A percentile compares a stretch with the other conserved stretches of the same genome.
Conservation (phyloP, 2,113 vertebrate genomes). For the Sitta europaea region DNA sequence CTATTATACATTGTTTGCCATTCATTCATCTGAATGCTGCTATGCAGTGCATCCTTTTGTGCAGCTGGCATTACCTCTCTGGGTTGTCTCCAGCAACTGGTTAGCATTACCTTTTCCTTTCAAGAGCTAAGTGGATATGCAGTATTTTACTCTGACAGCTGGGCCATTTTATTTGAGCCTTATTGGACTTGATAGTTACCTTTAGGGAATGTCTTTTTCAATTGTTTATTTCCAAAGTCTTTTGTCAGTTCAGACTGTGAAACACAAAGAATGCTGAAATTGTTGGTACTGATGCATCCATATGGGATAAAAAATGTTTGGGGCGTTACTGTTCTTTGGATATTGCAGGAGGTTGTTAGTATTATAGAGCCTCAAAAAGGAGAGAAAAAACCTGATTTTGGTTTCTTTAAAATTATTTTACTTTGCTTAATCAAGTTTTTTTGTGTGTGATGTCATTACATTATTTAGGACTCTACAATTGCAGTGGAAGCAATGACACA, state of each 20-base stretch:
- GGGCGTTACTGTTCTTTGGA: not conserved
- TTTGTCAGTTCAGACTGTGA: conserved; percentile 64
- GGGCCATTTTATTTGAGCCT: conserved; percentile 73
- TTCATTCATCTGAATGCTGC: conserved; percentile 20
- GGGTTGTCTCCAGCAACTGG: conserved; percentile 68
- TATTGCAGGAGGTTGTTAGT: not conserved
- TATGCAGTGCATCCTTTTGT: conserved; percentile 50
- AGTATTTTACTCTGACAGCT: conserved; percentile 75
- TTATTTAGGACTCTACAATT: not conserved
- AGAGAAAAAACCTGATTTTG: not conserved
- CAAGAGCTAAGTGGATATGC: conserved; percentile 70
- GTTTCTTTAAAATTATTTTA: not conserved
- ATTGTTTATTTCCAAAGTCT: conserved; percentile 72
- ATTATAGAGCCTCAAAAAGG: not conserved
- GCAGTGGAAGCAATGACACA: not conserved
- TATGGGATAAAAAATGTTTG: not conserved
- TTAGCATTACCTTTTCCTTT: conserved; percentile 70
- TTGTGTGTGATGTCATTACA: not conserved
- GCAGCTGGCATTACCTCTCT: conserved; percentile 69
- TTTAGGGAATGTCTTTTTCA: conserved; percentile 75
- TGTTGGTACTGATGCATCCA: conserved; percentile 3
- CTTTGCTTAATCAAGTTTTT: not conserved
- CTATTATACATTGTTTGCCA: conserved; percentile 27
- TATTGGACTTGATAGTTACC: conserved; percentile 78
- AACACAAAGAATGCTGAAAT: conserved; percentile 67